These are phyloP conservation scores for Drosophila pandora DNA, from an alignment of 1,140 invertebrate species.

Conservation along the genomic window DNA sequence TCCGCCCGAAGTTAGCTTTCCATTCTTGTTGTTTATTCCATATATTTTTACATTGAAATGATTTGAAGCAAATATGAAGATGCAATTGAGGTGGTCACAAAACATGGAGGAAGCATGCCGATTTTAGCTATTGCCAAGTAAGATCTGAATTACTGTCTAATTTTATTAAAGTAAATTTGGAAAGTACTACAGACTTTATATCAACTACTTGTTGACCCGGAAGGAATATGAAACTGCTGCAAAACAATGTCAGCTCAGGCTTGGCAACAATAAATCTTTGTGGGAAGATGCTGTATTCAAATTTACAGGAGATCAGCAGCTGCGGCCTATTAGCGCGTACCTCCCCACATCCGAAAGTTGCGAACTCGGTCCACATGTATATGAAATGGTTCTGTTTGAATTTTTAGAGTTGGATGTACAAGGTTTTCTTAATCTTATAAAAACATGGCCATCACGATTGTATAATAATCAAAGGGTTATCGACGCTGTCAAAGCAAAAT, in stretches of 20 bases:
- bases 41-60: constrained; percentile 7
- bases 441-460: constrained; percentile 93
- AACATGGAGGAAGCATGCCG: constrained; percentile 83
- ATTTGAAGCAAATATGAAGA: constrained; percentile 88
- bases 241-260: constrained; percentile 91
- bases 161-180: neutral
- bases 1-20: no score
- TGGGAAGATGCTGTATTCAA: constrained; percentile 98
- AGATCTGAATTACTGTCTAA: neutral
- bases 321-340: constrained; percentile 93
- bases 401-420: constrained; percentile 93
- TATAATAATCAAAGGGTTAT: constrained; percentile 95
- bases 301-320: constrained; percentile 93
- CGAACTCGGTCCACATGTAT: constrained; percentile 92
- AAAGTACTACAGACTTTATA: constrained; percentile 86
- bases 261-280: constrained; percentile 92
- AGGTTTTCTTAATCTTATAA: constrained; percentile 94
- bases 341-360: constrained; percentile 89
- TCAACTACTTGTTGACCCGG: constrained; percentile 91
- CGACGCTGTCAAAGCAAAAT: constrained; percentile 92
- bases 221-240: constrained; percentile 93
- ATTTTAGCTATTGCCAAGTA: constrained; percentile 65
- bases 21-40: neutral
- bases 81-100: constrained; percentile 89
- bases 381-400: constrained; percentile 98